Conservation (phyloP, 2,113 vertebrate genomes). For the Edolisoma coerulescens region DNA sequence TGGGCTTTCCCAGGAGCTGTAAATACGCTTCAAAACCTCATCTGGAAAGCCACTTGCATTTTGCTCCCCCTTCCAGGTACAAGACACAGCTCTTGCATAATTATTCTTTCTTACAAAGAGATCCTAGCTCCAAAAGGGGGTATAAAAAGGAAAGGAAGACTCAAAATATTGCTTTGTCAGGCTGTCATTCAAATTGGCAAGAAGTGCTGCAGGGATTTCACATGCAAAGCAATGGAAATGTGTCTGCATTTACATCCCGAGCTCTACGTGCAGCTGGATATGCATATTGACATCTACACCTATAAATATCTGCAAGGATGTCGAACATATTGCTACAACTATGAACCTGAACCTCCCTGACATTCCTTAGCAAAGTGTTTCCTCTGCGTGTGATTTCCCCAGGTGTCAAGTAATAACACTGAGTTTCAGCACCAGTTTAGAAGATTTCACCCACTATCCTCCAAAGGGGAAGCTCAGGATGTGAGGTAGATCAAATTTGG, state of each 20-base stretch:
- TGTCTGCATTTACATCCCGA: not conserved
- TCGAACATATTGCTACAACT: not conserved
- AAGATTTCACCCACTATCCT: not conserved
- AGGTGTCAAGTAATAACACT: not conserved
- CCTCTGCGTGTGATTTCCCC: not conserved
- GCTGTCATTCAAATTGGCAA: not conserved
- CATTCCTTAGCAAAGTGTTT: not conserved
- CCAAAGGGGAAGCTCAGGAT: not conserved
- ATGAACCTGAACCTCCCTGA: not conserved
- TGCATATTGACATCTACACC: not conserved
- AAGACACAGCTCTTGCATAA: not conserved
- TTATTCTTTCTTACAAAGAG: not conserved
- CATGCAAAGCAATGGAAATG: not conserved
- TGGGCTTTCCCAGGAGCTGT: not conserved
- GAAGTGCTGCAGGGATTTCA: not conserved
- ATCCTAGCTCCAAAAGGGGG: not conserved
- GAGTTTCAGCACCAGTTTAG: not conserved
- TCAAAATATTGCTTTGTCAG: not conserved
- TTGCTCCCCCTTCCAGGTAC: not conserved
- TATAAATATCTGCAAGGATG: not conserved
- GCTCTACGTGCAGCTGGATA: not conserved
- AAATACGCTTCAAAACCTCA: not conserved
- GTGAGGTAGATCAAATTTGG: not conserved
- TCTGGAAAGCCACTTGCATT: not conserved
- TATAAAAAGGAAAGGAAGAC: not conserved